These are phyloP conservation scores for Ormyrus pomaceus DNA, from an alignment of 2,888 invertebrate genomes.

Conservation along the genomic window DNA sequence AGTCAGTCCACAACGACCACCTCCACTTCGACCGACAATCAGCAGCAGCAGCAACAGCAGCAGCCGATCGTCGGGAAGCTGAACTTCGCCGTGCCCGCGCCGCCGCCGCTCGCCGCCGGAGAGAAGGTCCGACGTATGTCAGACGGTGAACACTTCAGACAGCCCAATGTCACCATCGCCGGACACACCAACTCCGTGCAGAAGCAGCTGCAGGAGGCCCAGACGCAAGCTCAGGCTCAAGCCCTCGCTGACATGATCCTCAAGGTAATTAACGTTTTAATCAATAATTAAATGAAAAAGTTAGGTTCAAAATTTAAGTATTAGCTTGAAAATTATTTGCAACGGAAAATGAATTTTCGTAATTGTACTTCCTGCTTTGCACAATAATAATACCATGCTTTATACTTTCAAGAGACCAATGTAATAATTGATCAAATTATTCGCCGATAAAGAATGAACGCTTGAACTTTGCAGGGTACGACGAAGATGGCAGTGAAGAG, in stretches of 20 bases:
- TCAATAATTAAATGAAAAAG: no score
- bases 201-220: constrained; percentile 73
- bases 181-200: constrained; percentile 68
- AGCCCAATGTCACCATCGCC: constrained; percentile 72
- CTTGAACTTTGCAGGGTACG: constrained; percentile 68
- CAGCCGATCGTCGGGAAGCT: constrained; percentile 71
- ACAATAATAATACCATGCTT: no score
- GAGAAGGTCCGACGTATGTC: constrained; percentile 79
- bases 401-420: no score
- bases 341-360: no score
- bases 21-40: constrained; percentile 36
- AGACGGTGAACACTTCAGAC: constrained; percentile 78
- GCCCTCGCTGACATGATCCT: constrained; percentile 86
- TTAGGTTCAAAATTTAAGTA: no score
- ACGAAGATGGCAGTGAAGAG: constrained; percentile 82
- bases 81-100: constrained; percentile 80
- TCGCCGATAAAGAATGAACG: constrained; percentile 33
- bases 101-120: constrained; percentile 75
- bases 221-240: constrained; percentile 83
- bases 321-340: no score
- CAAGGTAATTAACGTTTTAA: constrained; percentile 74
- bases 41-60: constrained; percentile 65
- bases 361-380: no score
- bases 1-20: constrained; percentile 34
- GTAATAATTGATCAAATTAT: no score